These are phyloP conservation scores for Dromaius novaehollandiae DNA, from an alignment of 2,113 vertebrate species.

Conservation along the genomic window DNA sequence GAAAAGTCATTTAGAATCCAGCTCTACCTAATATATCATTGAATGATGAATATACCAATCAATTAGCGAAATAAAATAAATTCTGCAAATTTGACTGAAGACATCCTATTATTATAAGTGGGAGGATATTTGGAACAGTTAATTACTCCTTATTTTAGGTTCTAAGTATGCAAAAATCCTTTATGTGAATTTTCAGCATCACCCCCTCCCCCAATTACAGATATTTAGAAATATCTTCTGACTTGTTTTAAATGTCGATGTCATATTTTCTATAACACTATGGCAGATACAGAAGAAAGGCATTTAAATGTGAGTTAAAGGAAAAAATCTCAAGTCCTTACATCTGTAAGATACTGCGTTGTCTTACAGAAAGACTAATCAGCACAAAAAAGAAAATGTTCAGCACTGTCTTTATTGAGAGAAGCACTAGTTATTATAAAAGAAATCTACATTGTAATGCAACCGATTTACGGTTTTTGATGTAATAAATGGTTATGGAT, in stretches of 20 bases:
- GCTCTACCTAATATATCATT: conserved; percentile 84
- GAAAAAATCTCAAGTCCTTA: neutral
- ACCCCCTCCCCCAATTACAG: neutral
- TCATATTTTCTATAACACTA: conserved; percentile 50
- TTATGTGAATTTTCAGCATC: conserved; percentile 61
- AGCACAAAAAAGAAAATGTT: neutral
- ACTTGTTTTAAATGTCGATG: conserved; percentile 62
- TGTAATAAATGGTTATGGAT: neutral
- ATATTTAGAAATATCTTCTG: conserved; percentile 58
- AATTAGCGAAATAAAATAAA: conserved; percentile 93
- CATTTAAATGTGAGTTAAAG: neutral
- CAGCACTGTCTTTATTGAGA: neutral
- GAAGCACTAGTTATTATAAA: neutral
- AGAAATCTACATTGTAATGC: neutral
- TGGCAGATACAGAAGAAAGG: neutral
- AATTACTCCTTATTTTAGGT: conserved; percentile 81
- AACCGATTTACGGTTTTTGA: neutral
- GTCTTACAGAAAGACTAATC: neutral
- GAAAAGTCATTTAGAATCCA: conserved; percentile 87
- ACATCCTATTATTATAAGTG: conserved; percentile 87
- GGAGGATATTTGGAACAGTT: conserved; percentile 88
- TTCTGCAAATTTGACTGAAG: conserved; percentile 88
- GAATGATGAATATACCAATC: conserved; percentile 87
- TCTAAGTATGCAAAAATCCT: conserved; percentile 68
- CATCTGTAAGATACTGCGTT: neutral